Conservation (phyloP, 2,113 vertebrate genomes). For the Shinisaurus crocodilurus region DNA sequence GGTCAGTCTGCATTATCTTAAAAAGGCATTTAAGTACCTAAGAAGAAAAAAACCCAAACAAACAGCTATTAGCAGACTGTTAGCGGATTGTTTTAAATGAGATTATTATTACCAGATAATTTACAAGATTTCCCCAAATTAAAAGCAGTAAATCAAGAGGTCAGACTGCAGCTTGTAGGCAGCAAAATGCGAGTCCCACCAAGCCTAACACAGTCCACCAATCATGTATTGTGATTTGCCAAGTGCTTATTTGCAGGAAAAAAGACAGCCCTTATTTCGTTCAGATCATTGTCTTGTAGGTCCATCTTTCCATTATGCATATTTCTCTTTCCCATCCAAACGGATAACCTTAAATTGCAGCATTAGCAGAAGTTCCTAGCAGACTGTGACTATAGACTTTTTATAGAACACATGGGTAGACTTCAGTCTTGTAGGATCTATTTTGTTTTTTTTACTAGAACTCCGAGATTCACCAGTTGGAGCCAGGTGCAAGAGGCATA, state of each 20-base stretch:
- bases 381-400: neutral
- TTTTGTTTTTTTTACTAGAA: too few relatives aligned
- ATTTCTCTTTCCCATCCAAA: neutral
- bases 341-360: neutral
- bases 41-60: neutral
- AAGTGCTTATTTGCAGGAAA: neutral
- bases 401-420: neutral
- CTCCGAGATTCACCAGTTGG: too few relatives aligned
- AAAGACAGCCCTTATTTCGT: neutral
- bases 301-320: neutral
- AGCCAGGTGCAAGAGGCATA: too few relatives aligned
- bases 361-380: neutral
- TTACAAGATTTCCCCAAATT: neutral
- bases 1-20: constrained; percentile 74
- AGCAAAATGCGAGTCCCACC: neutral
- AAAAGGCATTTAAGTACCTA: constrained; percentile 70
- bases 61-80: neutral
- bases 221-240: neutral
- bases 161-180: neutral
- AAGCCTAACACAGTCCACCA: neutral
- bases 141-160: neutral
- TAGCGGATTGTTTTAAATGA: neutral
- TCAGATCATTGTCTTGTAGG: neutral
- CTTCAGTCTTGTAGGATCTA: too few relatives aligned
- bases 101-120: neutral